Base-by-base conservation (phyloP, 2,888 invertebrate genomes). In the Trypoxylon attenuatum region DNA sequence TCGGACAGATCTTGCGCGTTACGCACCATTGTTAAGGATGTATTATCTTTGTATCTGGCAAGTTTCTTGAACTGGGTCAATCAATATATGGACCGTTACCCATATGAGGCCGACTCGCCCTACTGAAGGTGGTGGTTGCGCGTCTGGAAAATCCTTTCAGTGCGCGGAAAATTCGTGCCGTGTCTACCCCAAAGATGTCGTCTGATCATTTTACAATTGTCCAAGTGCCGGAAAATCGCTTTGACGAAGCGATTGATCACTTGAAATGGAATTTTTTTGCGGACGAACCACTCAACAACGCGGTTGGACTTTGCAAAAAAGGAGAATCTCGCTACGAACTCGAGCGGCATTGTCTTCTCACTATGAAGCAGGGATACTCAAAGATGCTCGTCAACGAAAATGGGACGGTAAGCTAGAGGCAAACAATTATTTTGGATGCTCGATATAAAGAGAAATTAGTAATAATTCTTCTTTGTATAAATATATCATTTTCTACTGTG, bases 271-370 rank as follows among this genome's bases (percentile, higher is more conserved):
- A 91, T 81, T 94, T 94, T 88, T 95, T 95, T 85, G 92, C 94
- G 0, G 95, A 95, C 82, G 95, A 95, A 84, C 95, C 95, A 0
- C 89, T 95, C 43, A 95, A 95, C 87, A 91, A 91, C 76, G 93
- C 94, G 0, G 92, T 94, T n/a, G 90, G 90, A 8, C 89, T 95
- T 4, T 94, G 94, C 81, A 86, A 90, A 49, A 89, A 91, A 4
- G 94, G 94, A 0, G 90, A 92, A 77, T 90, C 92, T 0, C 94
- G 94, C 79, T 89, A 88, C 0, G 92, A 93, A 22, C 88, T 95
- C 53, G 95, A 95, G 87, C 88, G 90, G 21, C 92, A 94, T 76
- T 93, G 94, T 80, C 84, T 91, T 33, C 88, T 89, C 19, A 94
- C 94, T n/a, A 89, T 95, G 77, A 89, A 90, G 61, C 94, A 94